Conservation (phyloP, 2,888 invertebrate species). For the Galerucella nymphaeae region DNA sequence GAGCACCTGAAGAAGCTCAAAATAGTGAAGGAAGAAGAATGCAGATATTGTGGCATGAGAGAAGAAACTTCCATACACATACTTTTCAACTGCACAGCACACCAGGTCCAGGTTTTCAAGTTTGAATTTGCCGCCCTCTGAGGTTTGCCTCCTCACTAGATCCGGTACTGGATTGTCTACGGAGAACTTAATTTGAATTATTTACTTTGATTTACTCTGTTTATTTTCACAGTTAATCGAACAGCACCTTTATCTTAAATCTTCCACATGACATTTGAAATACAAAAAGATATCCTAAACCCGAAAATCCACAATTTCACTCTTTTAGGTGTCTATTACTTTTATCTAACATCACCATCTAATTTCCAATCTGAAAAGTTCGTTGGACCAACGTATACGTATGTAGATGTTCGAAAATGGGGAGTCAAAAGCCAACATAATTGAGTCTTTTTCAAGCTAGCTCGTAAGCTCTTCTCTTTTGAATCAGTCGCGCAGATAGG, state of each 20-base stretch:
- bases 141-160: too few species aligned
- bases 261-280: not conserved
- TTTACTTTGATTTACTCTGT: not conserved
- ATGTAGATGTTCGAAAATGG: constrained; percentile 40
- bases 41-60: too few species aligned
- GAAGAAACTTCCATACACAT: too few species aligned
- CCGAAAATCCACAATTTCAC: constrained; percentile 16
- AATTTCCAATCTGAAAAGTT: constrained; percentile 25
- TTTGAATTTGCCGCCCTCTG: too few species aligned
- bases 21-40: too few species aligned
- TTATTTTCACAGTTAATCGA: not conserved
- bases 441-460: constrained; percentile 40
- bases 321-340: constrained; percentile 13
- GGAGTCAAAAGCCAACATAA: constrained; percentile 41
- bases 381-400: constrained; percentile 30
- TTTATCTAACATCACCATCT: constrained; percentile 30
- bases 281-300: not conserved
- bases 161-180: too few species aligned
- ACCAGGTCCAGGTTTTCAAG: too few species aligned
- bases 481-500: constrained; percentile 12
- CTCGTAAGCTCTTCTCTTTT: constrained; percentile 34
- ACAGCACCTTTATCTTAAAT: not conserved
- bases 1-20: too few species aligned
- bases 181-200: too few species aligned
- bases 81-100: too few species aligned